Conservation (phyloP, 2,888 invertebrate genomes). For the Formica aserva region DNA sequence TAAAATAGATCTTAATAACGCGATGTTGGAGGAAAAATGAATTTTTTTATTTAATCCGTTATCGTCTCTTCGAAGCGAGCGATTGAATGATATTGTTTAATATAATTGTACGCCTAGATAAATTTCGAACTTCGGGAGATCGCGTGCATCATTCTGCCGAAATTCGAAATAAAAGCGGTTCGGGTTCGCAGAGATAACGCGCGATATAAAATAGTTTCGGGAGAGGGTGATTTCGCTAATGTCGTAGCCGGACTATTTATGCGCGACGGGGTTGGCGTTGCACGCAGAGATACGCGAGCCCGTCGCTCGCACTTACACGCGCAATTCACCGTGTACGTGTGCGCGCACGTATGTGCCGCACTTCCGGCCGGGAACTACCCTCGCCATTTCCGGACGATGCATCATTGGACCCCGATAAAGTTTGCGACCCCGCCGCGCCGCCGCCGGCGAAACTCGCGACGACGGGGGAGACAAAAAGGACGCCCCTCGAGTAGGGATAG, state of each 20-base stretch:
- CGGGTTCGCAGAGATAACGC: slow-evolving; percentile 25
- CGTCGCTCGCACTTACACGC: slow-evolving; percentile 31
- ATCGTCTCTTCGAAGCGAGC: background rate
- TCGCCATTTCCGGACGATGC: slow-evolving; percentile 80
- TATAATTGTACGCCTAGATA: background rate
- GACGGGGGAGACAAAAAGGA: slow-evolving; percentile 68
- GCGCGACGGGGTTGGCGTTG: slow-evolving; percentile 52
- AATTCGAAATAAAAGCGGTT: slow-evolving; percentile 26
- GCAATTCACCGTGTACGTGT: background rate
- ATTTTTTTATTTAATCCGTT: background rate
- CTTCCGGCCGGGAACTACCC: slow-evolving; percentile 79
- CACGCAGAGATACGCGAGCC: slow-evolving; percentile 52
- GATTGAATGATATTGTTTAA: background rate
- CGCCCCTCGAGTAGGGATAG: background rate
- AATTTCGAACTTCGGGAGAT: background rate
- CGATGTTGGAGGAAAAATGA: background rate
- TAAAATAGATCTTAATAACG: no score
- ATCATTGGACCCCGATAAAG: slow-evolving; percentile 82
- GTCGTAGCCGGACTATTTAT: slow-evolving; percentile 60
- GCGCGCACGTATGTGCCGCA: slow-evolving; percentile 66
- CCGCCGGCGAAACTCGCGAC: slow-evolving; percentile 62
- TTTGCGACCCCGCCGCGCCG: slow-evolving; percentile 70
- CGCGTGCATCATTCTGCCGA: background rate
- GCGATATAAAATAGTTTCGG: slow-evolving; percentile 44
- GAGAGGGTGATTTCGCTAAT: slow-evolving; percentile 30